phyloP scores from a whole-genome alignment of 2,797 vertebrate species.

The Sebastes hubbsi region DNA sequence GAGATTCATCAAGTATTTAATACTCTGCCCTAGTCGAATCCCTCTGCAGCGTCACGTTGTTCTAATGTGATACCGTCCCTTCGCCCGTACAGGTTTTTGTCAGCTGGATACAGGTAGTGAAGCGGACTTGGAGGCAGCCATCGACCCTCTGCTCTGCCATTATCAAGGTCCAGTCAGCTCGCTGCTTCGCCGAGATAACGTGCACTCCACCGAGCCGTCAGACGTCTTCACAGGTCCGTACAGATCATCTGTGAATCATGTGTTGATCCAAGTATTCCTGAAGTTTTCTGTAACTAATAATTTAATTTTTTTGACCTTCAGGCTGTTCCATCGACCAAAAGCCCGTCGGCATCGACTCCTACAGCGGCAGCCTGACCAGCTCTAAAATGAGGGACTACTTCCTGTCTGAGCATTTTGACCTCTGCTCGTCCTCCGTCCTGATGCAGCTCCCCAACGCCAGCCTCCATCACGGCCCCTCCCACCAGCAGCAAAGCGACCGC shows the following conservation, averaged over 20 bases:
- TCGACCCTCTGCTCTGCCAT: constrained; percentile 90
- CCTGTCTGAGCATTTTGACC: constrained; percentile 85
- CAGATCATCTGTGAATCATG: not conserved
- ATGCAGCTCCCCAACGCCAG: constrained; percentile 74
- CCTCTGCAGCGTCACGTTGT: not conserved
- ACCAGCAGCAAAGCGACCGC: constrained; percentile 76
- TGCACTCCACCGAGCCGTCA: constrained; percentile 82
- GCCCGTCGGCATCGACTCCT: constrained; percentile 77
- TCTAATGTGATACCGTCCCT: not conserved
- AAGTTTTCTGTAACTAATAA: not conserved
- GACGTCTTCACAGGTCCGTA: constrained; percentile 85
- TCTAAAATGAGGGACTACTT: constrained; percentile 84
- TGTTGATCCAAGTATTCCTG: not conserved
- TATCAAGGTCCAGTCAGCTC: constrained; percentile 86
- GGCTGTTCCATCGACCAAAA: constrained; percentile 84
- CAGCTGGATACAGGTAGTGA: constrained; percentile 92
- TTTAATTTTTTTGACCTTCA: constrained; percentile 50
- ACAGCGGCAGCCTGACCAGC: constrained; percentile 74
- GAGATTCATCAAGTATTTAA: no score
- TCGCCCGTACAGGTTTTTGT: constrained; percentile 81
- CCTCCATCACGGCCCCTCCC: constrained; percentile 58
- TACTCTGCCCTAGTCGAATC: rapidly evolving
- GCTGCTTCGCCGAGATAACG: constrained; percentile 82
- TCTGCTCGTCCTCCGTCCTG: constrained; percentile 65
- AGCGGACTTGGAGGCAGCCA: constrained; percentile 86